These are phyloP conservation scores for Tragelaphus buxtoni DNA, from an alignment of 2,113 vertebrate species.

Conservation along the genomic window DNA sequence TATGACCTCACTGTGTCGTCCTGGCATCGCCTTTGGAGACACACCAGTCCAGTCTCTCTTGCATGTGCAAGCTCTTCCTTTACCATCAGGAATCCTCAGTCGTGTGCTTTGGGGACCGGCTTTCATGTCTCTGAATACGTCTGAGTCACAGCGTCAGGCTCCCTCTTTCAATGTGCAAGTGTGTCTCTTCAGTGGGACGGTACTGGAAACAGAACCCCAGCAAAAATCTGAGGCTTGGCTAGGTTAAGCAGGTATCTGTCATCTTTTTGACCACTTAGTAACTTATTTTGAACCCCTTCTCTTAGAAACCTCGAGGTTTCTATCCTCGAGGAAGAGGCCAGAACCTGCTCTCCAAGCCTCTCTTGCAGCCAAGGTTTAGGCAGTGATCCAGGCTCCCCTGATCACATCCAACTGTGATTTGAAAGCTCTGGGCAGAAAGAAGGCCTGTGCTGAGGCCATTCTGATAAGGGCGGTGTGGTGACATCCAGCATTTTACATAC, in stretches of 20 bases:
- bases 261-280: not conserved
- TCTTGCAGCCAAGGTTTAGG: not conserved
- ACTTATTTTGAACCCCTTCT: not conserved
- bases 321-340: not conserved
- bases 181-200: not conserved
- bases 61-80: not conserved
- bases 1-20: rapidly evolving
- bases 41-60: not conserved
- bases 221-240: not conserved
- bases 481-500: not conserved
- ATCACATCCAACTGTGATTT: not conserved
- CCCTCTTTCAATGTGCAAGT: not conserved
- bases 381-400: not conserved
- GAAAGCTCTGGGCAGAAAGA: not conserved
- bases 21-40: not conserved
- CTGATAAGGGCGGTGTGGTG: not conserved
- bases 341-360: not conserved
- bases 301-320: too few relatives aligned
- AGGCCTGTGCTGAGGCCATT: not conserved
- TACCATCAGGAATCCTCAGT: not conserved
- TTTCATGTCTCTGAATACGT: not conserved
- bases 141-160: not conserved
- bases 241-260: too few relatives aligned
- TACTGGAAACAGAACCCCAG: not conserved
- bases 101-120: not conserved